Conservation (phyloP, 2,888 invertebrate species). For the Drosophila paramelanica region DNA sequence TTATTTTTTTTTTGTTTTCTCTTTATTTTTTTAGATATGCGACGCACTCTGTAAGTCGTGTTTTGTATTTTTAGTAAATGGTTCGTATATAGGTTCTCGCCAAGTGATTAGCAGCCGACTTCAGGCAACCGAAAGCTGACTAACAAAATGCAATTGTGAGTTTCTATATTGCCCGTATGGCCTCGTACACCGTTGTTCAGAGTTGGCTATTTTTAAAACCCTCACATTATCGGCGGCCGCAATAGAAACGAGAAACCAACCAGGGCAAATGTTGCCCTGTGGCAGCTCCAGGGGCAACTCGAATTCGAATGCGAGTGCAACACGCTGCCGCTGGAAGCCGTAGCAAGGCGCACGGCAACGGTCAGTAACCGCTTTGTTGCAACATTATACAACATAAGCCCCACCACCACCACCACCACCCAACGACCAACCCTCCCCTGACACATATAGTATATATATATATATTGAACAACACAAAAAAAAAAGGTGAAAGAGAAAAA, state of each 20-base stretch:
- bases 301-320: constrained; percentile 33
- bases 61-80: constrained; percentile 3
- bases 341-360: constrained; percentile 57
- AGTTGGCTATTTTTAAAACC: constrained; percentile 48
- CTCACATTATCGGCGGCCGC: constrained; percentile 32
- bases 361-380: constrained; percentile 71
- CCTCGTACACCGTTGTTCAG: constrained; percentile 3
- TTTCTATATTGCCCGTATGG: constrained; percentile 26
- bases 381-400: constrained; percentile 73
- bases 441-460: constrained; percentile 50
- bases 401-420: neutral
- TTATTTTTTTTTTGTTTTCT: constrained; percentile 4
- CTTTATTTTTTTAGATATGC: constrained; percentile 58
- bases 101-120: constrained; percentile 50
- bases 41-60: constrained; percentile 14
- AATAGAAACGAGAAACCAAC: constrained; percentile 26
- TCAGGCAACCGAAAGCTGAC: constrained; percentile 25
- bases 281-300: constrained; percentile 34
- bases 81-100: constrained; percentile 11
- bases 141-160: constrained; percentile 34
- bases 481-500: constrained; percentile 40
- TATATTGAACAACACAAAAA: constrained; percentile 37
- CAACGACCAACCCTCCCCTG: constrained; percentile 45
- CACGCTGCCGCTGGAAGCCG: constrained; percentile 49
- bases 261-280: constrained; percentile 16